Evolutionary conservation across 2,113 vertebrate species (phyloP).

Genomic region (Bubo scandiacus): DNA sequence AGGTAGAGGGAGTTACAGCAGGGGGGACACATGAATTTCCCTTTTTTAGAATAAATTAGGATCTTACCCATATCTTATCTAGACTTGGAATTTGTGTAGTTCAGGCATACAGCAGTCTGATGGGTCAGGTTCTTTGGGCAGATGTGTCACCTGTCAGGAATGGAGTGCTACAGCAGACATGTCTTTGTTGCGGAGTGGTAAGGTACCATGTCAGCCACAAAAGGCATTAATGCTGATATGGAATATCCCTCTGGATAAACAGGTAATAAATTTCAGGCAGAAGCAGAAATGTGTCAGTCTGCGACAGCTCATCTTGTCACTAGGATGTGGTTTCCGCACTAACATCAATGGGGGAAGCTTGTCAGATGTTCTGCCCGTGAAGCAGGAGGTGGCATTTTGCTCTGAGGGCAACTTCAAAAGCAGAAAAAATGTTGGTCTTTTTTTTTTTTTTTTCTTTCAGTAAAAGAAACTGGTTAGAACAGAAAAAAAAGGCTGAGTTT

Average conservation of each 20-base stretch:
- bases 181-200: neutral
- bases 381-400: neutral
- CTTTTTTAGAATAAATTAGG: neutral
- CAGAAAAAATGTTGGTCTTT: neutral
- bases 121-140: neutral
- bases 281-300: neutral
- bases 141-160: neutral
- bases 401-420: conserved; percentile 5
- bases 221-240: neutral
- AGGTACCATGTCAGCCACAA: neutral
- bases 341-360: neutral
- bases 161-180: neutral
- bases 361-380: neutral
- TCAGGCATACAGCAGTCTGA: neutral
- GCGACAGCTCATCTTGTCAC: neutral
- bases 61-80: neutral
- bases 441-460: neutral
- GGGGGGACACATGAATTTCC: neutral
- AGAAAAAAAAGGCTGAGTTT: neutral
- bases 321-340: neutral
- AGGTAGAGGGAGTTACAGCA: neutral
- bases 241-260: neutral
- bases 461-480: neutral
- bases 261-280: neutral
- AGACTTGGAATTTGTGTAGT: neutral